A percentile compares a stretch with the other conserved stretches of the same genome.
Conservation (phyloP, 2,113 vertebrate genomes). For the Gopherus evgoodei region DNA sequence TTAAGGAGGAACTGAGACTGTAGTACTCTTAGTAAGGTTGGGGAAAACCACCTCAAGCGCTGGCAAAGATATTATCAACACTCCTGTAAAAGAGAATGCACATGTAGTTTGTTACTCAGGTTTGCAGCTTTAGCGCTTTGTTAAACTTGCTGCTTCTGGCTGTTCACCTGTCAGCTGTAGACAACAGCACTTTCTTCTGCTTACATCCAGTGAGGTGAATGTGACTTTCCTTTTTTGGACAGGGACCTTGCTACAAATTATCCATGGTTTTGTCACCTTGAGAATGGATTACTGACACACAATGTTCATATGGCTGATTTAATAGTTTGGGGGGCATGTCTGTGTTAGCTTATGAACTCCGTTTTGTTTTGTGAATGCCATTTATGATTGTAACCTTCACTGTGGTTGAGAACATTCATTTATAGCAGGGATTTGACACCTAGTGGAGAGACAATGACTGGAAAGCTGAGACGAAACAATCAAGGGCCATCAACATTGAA, state of each 20-base stretch:
- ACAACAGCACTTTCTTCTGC: background rate
- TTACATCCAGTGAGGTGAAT: background rate
- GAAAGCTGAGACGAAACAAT: background rate
- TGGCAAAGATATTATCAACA: background rate
- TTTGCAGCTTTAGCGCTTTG: background rate
- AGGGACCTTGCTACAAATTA: background rate
- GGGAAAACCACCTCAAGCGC: background rate
- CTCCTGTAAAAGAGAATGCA: background rate
- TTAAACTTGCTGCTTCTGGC: background rate
- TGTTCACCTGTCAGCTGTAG: background rate
- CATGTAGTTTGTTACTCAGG: fast-evolving
- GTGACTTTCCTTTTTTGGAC: background rate
- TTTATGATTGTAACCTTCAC: background rate
- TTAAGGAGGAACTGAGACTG: background rate
- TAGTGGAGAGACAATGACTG: background rate
- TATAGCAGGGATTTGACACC: background rate
- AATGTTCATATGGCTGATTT: background rate
- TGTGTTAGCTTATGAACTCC: background rate
- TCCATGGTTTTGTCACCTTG: background rate
- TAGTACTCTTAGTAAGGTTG: background rate
- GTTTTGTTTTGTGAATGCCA: background rate
- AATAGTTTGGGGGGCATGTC: background rate
- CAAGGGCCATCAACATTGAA: background rate
- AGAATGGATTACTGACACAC: background rate
- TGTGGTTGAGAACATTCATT: background rate